Base-by-base conservation (phyloP, 37 sponge, comb jelly and placozoan genomes). In the Aphrocallistes beatrix region DNA sequence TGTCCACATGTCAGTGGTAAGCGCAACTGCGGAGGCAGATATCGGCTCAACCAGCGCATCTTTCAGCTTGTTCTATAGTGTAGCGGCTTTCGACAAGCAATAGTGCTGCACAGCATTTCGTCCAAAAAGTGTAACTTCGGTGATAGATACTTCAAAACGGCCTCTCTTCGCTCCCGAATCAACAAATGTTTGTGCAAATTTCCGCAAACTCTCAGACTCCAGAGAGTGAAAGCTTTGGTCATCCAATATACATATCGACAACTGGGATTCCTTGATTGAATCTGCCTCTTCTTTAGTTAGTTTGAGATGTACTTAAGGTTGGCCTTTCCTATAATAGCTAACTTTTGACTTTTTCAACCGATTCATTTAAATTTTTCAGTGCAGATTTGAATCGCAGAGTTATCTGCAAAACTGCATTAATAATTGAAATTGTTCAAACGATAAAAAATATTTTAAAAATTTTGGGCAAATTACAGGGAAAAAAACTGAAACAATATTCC, bases 11-110 rank as follows among this genome's bases (percentile, higher is more conserved):
- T 60, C 34, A 60, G 75, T 60, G 21, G 75, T 60, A 60, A 60
- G 34, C 75, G 75, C 75, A 60, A 28, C 75, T 60, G 75, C 75
- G 75, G 45, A 60, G 75, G 75, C 75, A 60, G 75, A 60, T 60
- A 60, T 60, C 75, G 75, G 75, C 75, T 60, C 75, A 60, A 60
- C 75, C 75, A 60, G 75, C 75, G 75, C 75, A 60, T 60, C 75
- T 60, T 60, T 60, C 75, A 60, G 75, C 75, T 60, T 60, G 75
- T 60, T 60, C 75, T 60, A 30, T 60, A 60, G 75, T 60, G 75
- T 60, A 60, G 75, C 34, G 75, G 75, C 75, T 60, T 60, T 60
- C 75, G 75, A 60, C 75, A 60, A 60, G 75, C 75, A 60, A 60
- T 60, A 30, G 75, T 60, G 75, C 21, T 60, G 75, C 34, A 60